A percentile compares a stretch with the other conserved stretches of the same genome.
phyloP scores from a whole-genome alignment of 2,797 vertebrate genomes.

The Monodelphis domestica region DNA sequence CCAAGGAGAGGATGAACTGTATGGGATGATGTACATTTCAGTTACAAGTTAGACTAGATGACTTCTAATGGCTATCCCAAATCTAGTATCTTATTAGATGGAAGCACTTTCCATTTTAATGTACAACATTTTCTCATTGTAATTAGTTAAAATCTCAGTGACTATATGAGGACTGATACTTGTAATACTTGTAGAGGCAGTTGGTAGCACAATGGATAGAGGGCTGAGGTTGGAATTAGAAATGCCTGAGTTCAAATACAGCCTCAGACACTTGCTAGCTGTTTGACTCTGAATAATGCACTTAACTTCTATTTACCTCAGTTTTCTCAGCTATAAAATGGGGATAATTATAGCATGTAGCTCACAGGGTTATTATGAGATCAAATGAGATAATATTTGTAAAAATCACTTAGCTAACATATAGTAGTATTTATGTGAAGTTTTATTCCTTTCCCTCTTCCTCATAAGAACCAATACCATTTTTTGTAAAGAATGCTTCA shows the following conservation, averaged over 20 bases:
- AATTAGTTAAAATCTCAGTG: background rate
- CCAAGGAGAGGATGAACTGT: background rate
- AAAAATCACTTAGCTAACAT: background rate
- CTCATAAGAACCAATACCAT: slow-evolving; percentile 1
- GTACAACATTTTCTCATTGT: background rate
- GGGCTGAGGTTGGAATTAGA: background rate
- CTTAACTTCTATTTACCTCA: background rate
- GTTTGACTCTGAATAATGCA: background rate
- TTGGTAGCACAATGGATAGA: background rate
- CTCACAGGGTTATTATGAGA: background rate
- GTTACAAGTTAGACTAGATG: background rate
- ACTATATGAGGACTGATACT: slow-evolving; percentile 41
- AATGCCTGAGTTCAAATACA: background rate
- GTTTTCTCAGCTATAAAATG: background rate
- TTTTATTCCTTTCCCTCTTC: background rate
- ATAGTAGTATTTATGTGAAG: background rate
- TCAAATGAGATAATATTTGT: background rate
- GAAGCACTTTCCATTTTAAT: slow-evolving; percentile 26
- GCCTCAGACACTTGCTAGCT: background rate
- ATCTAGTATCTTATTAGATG: slow-evolving; percentile 48
- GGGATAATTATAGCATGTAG: background rate
- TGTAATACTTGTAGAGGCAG: slow-evolving; percentile 36
- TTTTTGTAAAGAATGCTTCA: background rate
- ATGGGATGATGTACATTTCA: background rate
- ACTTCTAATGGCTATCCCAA: background rate